Evolutionary conservation across 2,888 invertebrate species (phyloP).

Genomic region (Aspidiotus rigidus): DNA sequence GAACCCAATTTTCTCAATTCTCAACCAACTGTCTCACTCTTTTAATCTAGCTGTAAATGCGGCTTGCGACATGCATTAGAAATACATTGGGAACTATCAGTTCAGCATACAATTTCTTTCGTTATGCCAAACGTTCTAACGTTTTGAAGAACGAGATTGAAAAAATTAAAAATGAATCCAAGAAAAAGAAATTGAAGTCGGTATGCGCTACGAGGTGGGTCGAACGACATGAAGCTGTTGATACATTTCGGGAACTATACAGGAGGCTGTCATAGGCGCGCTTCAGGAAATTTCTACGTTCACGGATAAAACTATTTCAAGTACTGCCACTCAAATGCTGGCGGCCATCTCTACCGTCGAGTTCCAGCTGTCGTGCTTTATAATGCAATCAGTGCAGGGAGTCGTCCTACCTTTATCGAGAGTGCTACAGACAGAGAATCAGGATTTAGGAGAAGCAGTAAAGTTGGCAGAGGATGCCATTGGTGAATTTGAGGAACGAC

Average conservation of each 20-base stretch:
- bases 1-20: too few species aligned
- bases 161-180: conserved; percentile 14
- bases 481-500: conserved; percentile 13
- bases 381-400: conserved; percentile 16
- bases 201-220: conserved; percentile 22
- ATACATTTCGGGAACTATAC: conserved; percentile 16
- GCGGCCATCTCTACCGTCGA: conserved; percentile 16
- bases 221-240: conserved; percentile 20
- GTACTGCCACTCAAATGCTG: conserved; percentile 19
- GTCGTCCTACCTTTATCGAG: conserved; percentile 21
- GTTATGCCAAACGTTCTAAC: conserved; percentile 14
- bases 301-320: conserved; percentile 19
- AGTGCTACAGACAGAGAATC: conserved; percentile 20
- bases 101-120: conserved; percentile 13
- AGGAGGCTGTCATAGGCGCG: conserved; percentile 21
- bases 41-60: conserved; percentile 33
- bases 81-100: conserved; percentile 37
- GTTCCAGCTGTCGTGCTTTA: conserved; percentile 13
- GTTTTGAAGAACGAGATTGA: conserved; percentile 16
- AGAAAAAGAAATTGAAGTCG: conserved; percentile 21
- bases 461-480: conserved; percentile 21
- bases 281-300: conserved; percentile 19
- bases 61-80: conserved; percentile 37
- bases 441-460: conserved; percentile 17
- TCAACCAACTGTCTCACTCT: too few species aligned